A percentile compares a stretch with the other conserved stretches of the same genome.
phyloP scores from a whole-genome alignment of 2,888 invertebrate species.

The Nebria salina region DNA sequence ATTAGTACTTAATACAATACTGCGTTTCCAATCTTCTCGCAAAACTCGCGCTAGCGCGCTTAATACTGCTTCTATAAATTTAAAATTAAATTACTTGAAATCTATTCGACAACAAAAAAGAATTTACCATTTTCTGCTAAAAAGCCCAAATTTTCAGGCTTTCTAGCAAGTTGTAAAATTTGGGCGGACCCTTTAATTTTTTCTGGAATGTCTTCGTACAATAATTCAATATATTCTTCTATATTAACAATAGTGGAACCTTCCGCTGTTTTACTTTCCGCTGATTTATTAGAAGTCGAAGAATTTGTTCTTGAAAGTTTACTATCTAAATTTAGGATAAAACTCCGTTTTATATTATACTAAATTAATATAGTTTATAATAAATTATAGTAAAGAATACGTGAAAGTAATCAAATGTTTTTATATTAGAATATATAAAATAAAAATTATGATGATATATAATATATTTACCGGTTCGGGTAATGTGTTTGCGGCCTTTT shows the following conservation, averaged over 20 bases:
- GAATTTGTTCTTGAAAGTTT: slow-evolving; percentile 33
- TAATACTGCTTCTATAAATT: slow-evolving; percentile 83
- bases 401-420: no score
- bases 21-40: slow-evolving; percentile 97
- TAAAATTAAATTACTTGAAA: slow-evolving; percentile 47
- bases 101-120: not conserved
- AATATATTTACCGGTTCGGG: slow-evolving; percentile 49
- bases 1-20: slow-evolving; percentile 94
- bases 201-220: slow-evolving; percentile 94
- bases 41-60: slow-evolving; percentile 95
- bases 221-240: slow-evolving; percentile 93
- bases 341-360: slow-evolving; percentile 2
- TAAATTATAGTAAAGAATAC: not conserved
- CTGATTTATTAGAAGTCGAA: slow-evolving; percentile 42
- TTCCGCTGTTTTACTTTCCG: slow-evolving; percentile 67
- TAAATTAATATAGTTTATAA: not conserved
- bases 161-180: slow-evolving; percentile 90
- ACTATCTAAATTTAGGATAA: slow-evolving; percentile 22
- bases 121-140: slow-evolving; percentile 88
- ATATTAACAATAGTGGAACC: slow-evolving; percentile 83
- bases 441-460: not conserved
- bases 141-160: slow-evolving; percentile 93
- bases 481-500: slow-evolving; percentile 76
- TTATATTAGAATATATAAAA: not conserved
- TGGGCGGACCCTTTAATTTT: slow-evolving; percentile 92